phyloP scores from a whole-genome alignment of 2,113 vertebrate species.

The Philantomba maxwellii region DNA sequence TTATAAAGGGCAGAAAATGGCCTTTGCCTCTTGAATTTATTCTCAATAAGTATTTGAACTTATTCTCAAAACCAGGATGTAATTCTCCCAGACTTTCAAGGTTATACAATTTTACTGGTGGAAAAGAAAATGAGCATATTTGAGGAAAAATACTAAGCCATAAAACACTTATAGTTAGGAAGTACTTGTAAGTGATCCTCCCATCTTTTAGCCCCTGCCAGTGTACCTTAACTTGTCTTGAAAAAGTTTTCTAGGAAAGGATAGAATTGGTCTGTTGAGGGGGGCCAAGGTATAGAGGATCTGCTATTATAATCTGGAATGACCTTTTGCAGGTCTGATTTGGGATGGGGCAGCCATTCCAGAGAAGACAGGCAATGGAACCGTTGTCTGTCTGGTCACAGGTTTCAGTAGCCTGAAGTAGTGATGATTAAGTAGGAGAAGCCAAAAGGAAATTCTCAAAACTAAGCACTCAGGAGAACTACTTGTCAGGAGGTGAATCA shows the following conservation, averaged over 20 bases:
- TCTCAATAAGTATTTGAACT: neutral
- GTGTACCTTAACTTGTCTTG: neutral
- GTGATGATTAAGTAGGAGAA: neutral
- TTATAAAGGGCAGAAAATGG: conserved; percentile 8
- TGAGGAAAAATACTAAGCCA: neutral
- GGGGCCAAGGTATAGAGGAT: fast-evolving
- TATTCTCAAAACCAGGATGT: conserved; percentile 13
- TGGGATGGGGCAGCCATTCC: neutral
- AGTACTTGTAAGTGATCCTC: neutral
- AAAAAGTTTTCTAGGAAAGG: neutral
- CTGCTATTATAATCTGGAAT: neutral
- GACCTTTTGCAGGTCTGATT: neutral
- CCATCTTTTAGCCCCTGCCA: neutral
- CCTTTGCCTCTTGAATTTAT: conserved; percentile 37
- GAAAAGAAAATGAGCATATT: neutral
- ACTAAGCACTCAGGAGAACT: conserved; percentile 26
- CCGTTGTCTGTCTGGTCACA: neutral
- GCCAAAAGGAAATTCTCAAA: conserved; percentile 39
- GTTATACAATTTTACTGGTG: neutral
- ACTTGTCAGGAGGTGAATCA: neutral
- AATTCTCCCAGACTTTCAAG: neutral
- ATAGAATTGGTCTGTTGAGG: neutral
- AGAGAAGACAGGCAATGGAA: neutral
- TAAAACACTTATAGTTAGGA: neutral
- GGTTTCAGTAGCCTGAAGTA: conserved; percentile 29